Base-by-base conservation (phyloP, 1,140 invertebrate genomes). In the Reticulitermes speratus region DNA sequence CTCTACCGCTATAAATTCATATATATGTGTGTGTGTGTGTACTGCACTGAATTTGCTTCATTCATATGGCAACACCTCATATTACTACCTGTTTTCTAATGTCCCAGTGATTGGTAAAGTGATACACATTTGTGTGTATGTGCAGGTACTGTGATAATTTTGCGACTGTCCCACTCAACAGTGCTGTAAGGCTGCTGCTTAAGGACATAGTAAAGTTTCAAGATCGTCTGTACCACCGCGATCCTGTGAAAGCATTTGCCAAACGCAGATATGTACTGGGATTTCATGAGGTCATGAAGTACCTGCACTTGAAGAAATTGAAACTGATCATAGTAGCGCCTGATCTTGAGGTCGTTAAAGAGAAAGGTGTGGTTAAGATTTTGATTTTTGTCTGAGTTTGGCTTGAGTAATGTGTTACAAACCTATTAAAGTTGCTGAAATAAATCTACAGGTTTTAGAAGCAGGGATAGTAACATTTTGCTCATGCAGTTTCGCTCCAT, bases 301-400 rank as follows among this genome's bases (percentile, higher is more conserved):
- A 92, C 87, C 88, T 95, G 44, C 90, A 91, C 75, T 88, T 94
- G 45, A 91, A 92, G 59, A 94, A 93, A 89, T 89, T 95, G 6
- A 93, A 93, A 88, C 89, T 93, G 87, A 89, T 95, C 2, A 90
- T 95, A 3, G 90, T 95, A 85, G 94, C 94, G 8, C 92, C 94
- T 6, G 90, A 92, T 84, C 90, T 92, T 84, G 91, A 92, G 86
- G 85, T 84, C 16, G 88, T 88, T 21, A 88, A 9, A 84, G 90
- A 0, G 90, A 91, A 86, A 44, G 44, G 44, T 84, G 52, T 21
- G 16, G 19, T 55, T 21, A 55, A 2, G 19, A 55, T 55, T 55
- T 16, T 55, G 52, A 12, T 55, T 55, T 55, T 16, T 21, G 3
- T 55, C 19, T 55, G 14, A 21, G 19, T 12, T 12, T 5, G 19